A percentile compares a stretch with the other conserved stretches of the same genome.
Evolutionary conservation across 2,888 invertebrate genomes (phyloP).

Genomic region (Diarsia brunnea): DNA sequence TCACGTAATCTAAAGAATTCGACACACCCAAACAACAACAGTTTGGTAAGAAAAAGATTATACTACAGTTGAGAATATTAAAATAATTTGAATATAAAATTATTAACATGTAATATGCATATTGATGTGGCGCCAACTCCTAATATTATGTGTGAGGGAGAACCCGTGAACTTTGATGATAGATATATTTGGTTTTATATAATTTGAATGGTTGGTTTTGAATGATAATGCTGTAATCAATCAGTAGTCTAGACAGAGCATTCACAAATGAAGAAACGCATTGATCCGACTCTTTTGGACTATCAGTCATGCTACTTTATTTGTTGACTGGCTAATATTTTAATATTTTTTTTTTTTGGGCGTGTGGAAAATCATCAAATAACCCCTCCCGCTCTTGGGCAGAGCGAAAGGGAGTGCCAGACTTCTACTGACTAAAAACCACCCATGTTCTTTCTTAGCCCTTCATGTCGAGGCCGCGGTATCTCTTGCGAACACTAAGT

Average conservation of each 20-base stretch:
- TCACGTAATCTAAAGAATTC: slow-evolving; percentile 51
- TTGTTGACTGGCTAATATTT: not conserved
- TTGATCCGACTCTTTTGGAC: not conserved
- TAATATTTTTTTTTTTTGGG: too few species aligned
- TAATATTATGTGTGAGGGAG: slow-evolving; percentile 31
- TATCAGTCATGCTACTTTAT: not conserved
- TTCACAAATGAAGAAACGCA: not conserved
- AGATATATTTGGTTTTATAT: slow-evolving; percentile 5
- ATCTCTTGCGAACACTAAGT: too few species aligned
- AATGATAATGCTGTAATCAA: not conserved
- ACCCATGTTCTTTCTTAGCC: too few species aligned
- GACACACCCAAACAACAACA: slow-evolving; percentile 52
- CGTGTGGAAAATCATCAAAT: too few species aligned
- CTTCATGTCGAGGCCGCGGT: too few species aligned
- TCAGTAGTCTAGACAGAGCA: not conserved
- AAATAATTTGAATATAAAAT: slow-evolving; percentile 54
- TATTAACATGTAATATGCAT: slow-evolving; percentile 48
- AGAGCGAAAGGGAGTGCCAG: too few species aligned
- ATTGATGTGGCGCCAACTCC: slow-evolving; percentile 46
- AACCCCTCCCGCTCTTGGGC: too few species aligned
- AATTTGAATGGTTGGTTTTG: slow-evolving; percentile 17
- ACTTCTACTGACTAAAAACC: too few species aligned
- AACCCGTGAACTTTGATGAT: slow-evolving; percentile 32
- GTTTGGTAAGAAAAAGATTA: slow-evolving; percentile 57
- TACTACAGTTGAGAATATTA: slow-evolving; percentile 40